Evolutionary conservation across 2,888 invertebrate genomes (phyloP).

Genomic region (Cheilosia variabilis): DNA sequence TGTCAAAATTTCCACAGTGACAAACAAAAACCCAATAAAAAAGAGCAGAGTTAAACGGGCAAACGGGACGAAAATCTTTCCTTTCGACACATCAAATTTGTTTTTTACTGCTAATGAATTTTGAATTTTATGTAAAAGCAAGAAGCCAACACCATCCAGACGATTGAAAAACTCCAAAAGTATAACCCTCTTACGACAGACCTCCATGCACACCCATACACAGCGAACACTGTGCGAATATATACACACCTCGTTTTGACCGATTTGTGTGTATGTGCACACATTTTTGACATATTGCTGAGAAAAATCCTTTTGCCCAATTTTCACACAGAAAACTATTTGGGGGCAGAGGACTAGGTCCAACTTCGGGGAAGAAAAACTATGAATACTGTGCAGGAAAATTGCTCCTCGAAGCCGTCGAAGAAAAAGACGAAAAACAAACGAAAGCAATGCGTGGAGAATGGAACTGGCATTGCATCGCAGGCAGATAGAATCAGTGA

Average conservation of each 20-base stretch:
- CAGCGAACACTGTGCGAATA: constrained; percentile 61
- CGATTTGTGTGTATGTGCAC: constrained; percentile 66
- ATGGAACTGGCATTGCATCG: constrained; percentile 41
- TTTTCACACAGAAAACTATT: constrained; percentile 55
- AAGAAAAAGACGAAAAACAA: constrained; percentile 75
- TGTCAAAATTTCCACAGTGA: constrained; percentile 62
- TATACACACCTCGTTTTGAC: constrained; percentile 44
- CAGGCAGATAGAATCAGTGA: constrained; percentile 59
- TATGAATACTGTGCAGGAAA: constrained; percentile 67
- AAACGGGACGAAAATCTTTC: constrained; percentile 32
- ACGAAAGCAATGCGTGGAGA: constrained; percentile 67
- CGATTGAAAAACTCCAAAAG: constrained; percentile 17
- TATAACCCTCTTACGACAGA: constrained; percentile 70
- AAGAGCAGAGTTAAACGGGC: constrained; percentile 44
- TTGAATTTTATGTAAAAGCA: constrained; percentile 35
- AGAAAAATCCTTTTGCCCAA: constrained; percentile 51
- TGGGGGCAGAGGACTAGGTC: neutral
- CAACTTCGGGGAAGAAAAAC: constrained; percentile 32
- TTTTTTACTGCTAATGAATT: constrained; percentile 47
- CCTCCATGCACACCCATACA: constrained; percentile 57
- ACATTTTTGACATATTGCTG: constrained; percentile 70
- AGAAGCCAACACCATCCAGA: neutral
- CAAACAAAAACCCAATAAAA: constrained; percentile 60
- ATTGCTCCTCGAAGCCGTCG: constrained; percentile 65
- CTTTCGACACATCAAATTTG: constrained; percentile 45